These are phyloP conservation scores for Bembecia ichneumoniformis DNA, from an alignment of 2,888 invertebrate genomes.

Conservation along the genomic window DNA sequence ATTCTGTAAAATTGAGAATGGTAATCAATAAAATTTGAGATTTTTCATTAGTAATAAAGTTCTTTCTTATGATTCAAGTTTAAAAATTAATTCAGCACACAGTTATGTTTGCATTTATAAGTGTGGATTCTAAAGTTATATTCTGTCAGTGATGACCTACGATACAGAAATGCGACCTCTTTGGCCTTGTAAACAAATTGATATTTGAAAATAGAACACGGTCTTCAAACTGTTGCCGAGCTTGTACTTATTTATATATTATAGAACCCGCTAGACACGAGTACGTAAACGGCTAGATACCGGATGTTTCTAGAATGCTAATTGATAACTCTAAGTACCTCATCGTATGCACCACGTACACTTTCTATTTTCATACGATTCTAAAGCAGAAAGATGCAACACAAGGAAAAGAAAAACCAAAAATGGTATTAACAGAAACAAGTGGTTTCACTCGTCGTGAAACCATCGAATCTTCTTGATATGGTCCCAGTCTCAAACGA, in stretches of 20 bases:
- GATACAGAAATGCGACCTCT: too few species aligned
- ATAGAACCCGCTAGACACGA: neutral
- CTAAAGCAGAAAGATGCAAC: neutral
- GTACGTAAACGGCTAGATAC: neutral
- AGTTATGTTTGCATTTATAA: too few species aligned
- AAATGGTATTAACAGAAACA: neutral
- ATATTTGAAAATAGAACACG: too few species aligned
- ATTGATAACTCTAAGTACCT: neutral
- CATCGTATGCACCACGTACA: neutral
- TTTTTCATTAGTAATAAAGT: too few species aligned
- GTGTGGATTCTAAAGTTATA: too few species aligned
- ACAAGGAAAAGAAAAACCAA: neutral
- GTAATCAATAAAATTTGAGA: too few species aligned
- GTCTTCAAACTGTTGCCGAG: neutral
- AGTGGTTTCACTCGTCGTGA: neutral
- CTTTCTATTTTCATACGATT: neutral
- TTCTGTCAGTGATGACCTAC: too few species aligned
- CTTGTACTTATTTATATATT: neutral
- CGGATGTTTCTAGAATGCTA: neutral
- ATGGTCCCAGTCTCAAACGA: neutral
- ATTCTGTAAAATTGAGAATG: too few species aligned
- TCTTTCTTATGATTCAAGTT: too few species aligned
- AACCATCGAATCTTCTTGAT: neutral
- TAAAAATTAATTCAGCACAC: too few species aligned
- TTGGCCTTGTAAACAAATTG: too few species aligned